Evolutionary conservation across 2,113 vertebrate species (phyloP), one percentile per base, ranked within the genome.

Genomic region (Zosterops japonicus): DNA sequence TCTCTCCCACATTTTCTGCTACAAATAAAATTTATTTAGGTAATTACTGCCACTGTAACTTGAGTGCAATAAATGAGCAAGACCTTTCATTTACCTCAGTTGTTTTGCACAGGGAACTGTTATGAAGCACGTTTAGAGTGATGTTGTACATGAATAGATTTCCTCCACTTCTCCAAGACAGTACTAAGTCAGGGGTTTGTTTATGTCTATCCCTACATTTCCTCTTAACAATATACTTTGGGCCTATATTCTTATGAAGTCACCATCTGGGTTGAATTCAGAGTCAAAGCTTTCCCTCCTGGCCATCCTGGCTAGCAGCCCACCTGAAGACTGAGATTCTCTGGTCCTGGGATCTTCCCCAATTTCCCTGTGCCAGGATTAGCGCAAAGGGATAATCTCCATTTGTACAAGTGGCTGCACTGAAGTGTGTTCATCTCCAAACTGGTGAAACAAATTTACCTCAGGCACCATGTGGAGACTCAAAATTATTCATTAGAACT

Each of bases 401-500:
- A 5, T 2, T 60, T 42, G 9, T 36, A 41, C 6, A 29, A 61
- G 39, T 4, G 21, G 11, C 23, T 80, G 10, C 31, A 36, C 12
- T 27, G 55, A 46, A 64, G 41, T 4, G 6, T 23, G 25, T 67
- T 93, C 9, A 2, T 33, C 27, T 56, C 25, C 35, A 68, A 47
- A 71, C 15, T 6, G 2, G 46, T 24, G 22, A 85, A 94, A 71
- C 4, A 80, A 67, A 46, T 20, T 17, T 35, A 49, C 41, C 55
- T 44, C 35, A 50, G 53, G 28, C 41, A 67, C 8, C 2, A 1
- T 19, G 46, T 52, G 28, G 24, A 86, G 52, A 42, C 6, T 85
- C 74, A 89, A 79, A 92, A 79, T 61, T 28, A 79, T 59, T 72
- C 68, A 83, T 93, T 90, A 88, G 55, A 85, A 74, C 83, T 59